Percentiles rank a stretch among this genome's conserved stretches.
phyloP scores from a whole-genome alignment of 2,888 invertebrate species.

The Scaptomyza flava region DNA sequence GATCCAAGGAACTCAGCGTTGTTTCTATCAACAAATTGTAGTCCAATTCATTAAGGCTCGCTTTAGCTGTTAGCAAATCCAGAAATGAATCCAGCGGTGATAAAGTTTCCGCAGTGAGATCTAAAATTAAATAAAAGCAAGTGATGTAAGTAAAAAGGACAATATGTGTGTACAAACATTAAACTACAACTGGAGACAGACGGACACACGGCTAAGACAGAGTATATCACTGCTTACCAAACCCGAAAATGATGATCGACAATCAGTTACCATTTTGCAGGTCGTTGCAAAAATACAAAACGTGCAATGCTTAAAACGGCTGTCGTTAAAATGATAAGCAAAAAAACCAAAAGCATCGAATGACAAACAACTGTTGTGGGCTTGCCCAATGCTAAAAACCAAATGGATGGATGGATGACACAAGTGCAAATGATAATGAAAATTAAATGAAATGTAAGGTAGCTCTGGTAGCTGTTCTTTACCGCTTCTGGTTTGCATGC shows the following conservation, averaged over 20 bases:
- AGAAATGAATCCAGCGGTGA: conserved; percentile 94
- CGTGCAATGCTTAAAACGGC: conserved; percentile 58
- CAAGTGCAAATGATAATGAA: conserved; percentile 6
- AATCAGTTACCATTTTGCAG: conserved; percentile 47
- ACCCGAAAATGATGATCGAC: conserved; percentile 8
- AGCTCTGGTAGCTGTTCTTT: conserved; percentile 15
- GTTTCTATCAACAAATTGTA: conserved; percentile 94
- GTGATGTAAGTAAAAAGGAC: background rate
- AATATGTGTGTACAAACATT: background rate
- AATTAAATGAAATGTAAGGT: conserved; percentile 24
- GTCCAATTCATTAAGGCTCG: conserved; percentile 93
- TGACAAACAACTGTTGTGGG: conserved; percentile 64
- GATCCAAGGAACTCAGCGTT: conserved; percentile 85
- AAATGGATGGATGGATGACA: conserved; percentile 17
- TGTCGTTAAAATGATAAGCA: conserved; percentile 62
- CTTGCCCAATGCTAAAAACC: conserved; percentile 60
- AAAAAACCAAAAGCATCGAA: conserved; percentile 67
- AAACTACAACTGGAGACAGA: conserved; percentile 2
- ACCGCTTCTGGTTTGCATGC: conserved; percentile 71
- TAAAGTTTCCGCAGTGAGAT: conserved; percentile 89
- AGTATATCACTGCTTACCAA: conserved; percentile 47
- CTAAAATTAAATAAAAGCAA: conserved; percentile 82
- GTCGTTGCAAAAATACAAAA: conserved; percentile 39
- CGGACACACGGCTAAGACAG: conserved; percentile 18
- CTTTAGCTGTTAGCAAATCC: conserved; percentile 93